These are phyloP conservation scores for Troilus luridus DNA, from an alignment of 2,888 invertebrate species.

Conservation along the genomic window DNA sequence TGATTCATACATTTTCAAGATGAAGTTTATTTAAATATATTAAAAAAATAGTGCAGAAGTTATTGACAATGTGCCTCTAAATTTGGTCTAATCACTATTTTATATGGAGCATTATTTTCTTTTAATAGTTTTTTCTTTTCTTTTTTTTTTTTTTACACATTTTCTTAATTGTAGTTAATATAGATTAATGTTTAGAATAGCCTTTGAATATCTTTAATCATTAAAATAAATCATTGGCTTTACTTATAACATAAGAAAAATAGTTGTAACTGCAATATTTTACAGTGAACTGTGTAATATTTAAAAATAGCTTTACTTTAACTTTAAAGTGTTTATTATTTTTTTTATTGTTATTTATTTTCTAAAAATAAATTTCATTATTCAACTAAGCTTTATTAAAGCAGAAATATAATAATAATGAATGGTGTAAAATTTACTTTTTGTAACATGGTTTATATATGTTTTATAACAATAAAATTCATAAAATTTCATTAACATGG, in stretches of 20 bases:
- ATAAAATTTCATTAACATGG: neutral
- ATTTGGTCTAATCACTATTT: constrained; percentile 47
- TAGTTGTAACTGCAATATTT: neutral
- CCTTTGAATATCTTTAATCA: constrained; percentile 14
- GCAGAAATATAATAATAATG: constrained; percentile 5
- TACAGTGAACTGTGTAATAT: constrained; percentile 20
- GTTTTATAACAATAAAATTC: constrained; percentile 7
- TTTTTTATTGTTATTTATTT: neutral
- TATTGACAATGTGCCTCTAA: constrained; percentile 52
- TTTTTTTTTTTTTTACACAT: neutral
- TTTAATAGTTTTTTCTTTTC: neutral
- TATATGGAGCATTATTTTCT: neutral
- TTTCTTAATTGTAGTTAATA: constrained; percentile 9
- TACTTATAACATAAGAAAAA: constrained; percentile 1
- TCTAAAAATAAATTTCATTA: neutral
- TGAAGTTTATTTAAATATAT: neutral
- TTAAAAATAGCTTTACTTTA: constrained; percentile 36
- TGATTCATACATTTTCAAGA: constrained; percentile 20
- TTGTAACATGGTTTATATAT: constrained; percentile 2
- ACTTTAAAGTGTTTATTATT: neutral
- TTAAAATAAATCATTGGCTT: constrained; percentile 27
- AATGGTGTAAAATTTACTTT: neutral
- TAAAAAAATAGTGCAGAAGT: constrained; percentile 57
- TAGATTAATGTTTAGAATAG: neutral
- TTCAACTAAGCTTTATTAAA: constrained; percentile 32